Conservation (phyloP, 2,888 invertebrate species). For the Trilocha varians region DNA sequence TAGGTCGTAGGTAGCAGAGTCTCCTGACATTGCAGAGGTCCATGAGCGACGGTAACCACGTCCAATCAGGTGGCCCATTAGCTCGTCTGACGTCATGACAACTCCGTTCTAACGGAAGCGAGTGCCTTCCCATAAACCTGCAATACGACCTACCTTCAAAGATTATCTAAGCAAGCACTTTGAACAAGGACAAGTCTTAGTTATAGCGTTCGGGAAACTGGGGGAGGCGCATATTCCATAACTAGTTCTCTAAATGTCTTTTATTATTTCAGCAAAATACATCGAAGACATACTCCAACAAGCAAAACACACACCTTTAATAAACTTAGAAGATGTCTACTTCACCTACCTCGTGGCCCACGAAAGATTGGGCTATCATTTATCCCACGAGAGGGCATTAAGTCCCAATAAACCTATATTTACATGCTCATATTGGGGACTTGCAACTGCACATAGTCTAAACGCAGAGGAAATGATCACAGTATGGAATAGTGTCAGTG, state of each 20-base stretch:
- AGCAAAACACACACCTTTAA: constrained; percentile 70
- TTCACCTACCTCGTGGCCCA: constrained; percentile 79
- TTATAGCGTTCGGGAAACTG: too few species aligned
- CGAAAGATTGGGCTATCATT: constrained; percentile 54
- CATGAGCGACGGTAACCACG: too few species aligned
- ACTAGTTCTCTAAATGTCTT: neutral
- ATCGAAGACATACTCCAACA: constrained; percentile 57
- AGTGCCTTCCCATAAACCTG: too few species aligned
- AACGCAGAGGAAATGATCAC: constrained; percentile 26
- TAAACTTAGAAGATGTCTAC: constrained; percentile 82
- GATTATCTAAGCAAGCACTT: too few species aligned
- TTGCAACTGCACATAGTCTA: constrained; percentile 39
- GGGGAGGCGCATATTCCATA: too few species aligned
- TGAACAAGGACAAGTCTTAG: too few species aligned
- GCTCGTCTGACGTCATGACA: too few species aligned
- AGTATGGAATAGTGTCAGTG: constrained; percentile 29
- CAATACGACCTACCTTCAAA: too few species aligned
- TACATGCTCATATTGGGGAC: constrained; percentile 35
- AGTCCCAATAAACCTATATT: constrained; percentile 36
- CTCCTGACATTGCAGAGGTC: too few species aligned
- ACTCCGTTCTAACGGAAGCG: too few species aligned
- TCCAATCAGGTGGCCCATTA: too few species aligned
- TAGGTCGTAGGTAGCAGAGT: too few species aligned
- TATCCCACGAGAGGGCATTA: constrained; percentile 74
- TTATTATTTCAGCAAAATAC: constrained; percentile 33